Base-by-base conservation (phyloP, 2,888 invertebrate genomes). In the Priocnemis perturbator region DNA sequence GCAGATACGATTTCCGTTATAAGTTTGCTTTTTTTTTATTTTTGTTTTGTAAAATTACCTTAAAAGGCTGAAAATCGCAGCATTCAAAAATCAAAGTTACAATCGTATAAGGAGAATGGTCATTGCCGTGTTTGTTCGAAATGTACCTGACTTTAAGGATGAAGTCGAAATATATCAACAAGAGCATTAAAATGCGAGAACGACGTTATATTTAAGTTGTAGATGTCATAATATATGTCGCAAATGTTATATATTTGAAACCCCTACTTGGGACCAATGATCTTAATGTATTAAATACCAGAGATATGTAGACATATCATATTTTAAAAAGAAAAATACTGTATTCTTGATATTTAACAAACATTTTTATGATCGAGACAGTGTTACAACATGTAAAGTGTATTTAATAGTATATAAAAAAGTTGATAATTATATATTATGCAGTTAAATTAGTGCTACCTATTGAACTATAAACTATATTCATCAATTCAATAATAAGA, bases 121-220 rank as follows among this genome's bases (percentile, higher is more conserved):
- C 50, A 61, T 68, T 73, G 73, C 57, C 61, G 66, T 67, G 67
- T 73, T 78, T 76, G 78, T 86, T 86, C 85, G 81, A 84, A 83
- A 84, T 86, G 88, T 88, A 88, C 88, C 88, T 88, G 88, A 87
- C 83, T 82, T 83, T 73, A 77, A 64, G 62, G 67, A 63, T 60
- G 50, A 68, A 58, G 67, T 68, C 66, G 56, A 70, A 73, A 73
- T 65, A 56, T 74, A 74, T 58, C 69, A 72, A 17, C 59, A 72
- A 45, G 59, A 74, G 73, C 56, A 70, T 67, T 72, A 66, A 71
- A 60, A 73, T 57, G 59, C 72, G 61, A 67, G 67, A 71, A 56
- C 60, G 60, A 60, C 45, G 52, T 76, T 71, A 79, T 77, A 73
- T 84, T 84, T 82, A 83, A 80, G 79, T 83, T 85, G 83, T 83